Evolutionary conservation across 2,113 vertebrate species (phyloP).

Genomic region (Opisthocomus hoazin): DNA sequence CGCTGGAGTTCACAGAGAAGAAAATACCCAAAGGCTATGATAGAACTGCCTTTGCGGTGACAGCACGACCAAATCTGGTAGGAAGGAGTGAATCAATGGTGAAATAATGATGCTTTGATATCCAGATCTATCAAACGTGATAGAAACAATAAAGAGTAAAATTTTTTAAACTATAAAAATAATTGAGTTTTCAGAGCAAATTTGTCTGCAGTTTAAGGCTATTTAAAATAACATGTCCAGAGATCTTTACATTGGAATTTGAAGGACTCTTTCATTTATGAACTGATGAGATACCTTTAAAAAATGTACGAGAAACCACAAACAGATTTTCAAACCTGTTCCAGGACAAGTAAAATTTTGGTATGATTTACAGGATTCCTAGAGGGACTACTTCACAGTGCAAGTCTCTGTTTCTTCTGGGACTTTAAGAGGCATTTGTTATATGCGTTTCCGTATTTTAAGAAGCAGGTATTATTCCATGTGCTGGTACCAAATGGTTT

Average conservation of each 20-base stretch:
- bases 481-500: slow-evolving; percentile 12
- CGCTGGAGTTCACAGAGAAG: background rate
- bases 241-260: background rate
- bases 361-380: slow-evolving; percentile 56
- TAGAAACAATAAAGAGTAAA: background rate
- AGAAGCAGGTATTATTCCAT: slow-evolving; percentile 21
- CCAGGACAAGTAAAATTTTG: slow-evolving; percentile 50
- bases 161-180: background rate
- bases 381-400: slow-evolving; percentile 41
- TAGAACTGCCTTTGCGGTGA: background rate
- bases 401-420: slow-evolving; percentile 27
- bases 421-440: slow-evolving; percentile 50
- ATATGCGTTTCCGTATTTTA: background rate
- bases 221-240: background rate
- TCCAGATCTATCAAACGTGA: background rate
- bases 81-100: background rate
- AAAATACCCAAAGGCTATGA: fast-evolving
- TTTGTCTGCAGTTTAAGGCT: background rate
- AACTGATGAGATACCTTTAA: slow-evolving; percentile 20
- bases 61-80: fast-evolving
- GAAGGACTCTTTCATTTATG: background rate
- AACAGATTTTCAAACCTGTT: slow-evolving; percentile 65
- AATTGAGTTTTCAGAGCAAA: slow-evolving; percentile 8
- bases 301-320: slow-evolving; percentile 45
- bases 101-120: background rate